These are phyloP conservation scores for Hipposideros armiger DNA, from an alignment of 2,113 vertebrate species.

Conservation along the genomic window DNA sequence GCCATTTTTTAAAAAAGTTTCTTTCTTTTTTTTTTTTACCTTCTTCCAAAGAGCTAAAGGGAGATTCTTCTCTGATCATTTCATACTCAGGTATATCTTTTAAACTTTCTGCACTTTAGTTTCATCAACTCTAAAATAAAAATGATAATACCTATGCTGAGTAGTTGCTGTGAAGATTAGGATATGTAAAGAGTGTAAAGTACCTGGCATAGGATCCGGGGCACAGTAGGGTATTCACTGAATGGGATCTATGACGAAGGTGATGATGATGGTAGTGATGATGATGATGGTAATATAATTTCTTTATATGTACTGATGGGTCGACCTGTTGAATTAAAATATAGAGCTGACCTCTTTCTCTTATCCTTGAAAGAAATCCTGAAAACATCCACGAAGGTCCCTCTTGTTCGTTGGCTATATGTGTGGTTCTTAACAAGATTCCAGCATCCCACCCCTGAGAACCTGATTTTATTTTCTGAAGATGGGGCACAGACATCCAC, in stretches of 20 bases:
- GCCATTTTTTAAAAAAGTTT: too few relatives aligned
- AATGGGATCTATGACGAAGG: neutral
- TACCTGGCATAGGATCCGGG: neutral
- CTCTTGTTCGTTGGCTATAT: neutral
- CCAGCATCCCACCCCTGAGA: neutral
- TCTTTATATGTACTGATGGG: neutral
- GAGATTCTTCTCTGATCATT: too few relatives aligned
- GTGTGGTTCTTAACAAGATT: neutral
- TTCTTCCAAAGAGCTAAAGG: too few relatives aligned
- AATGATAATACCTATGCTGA: neutral
- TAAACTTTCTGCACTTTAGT: neutral
- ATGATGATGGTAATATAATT: neutral
- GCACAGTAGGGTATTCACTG: neutral
- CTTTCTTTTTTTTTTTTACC: too few relatives aligned
- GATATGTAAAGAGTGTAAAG: neutral
- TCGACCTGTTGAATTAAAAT: neutral
- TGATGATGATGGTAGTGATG: neutral
- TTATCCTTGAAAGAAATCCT: neutral
- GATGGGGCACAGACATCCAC: neutral
- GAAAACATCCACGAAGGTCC: neutral
- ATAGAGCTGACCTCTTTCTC: neutral
- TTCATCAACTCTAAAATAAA: slow-evolving; percentile 1
- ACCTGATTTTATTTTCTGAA: slow-evolving; percentile 4
- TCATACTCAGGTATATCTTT: neutral
- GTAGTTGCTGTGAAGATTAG: neutral